phyloP scores from a whole-genome alignment of 2,113 vertebrate genomes.

The Mystacornis crossleyi region DNA sequence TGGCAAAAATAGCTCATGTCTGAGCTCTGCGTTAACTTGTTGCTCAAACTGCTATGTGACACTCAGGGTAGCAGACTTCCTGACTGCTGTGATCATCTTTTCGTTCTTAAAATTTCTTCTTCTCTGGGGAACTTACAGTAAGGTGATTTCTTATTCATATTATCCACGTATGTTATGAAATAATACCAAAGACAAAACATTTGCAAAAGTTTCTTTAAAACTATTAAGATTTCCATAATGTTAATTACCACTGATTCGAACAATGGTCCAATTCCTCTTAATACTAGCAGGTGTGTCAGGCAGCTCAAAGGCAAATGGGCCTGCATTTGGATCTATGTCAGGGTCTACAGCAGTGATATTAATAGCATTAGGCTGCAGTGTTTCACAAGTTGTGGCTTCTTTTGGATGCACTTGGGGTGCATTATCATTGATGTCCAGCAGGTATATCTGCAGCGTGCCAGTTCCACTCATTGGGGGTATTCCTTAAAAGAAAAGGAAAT shows the following conservation, averaged over 20 bases:
- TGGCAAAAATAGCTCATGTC: neutral
- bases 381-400: conserved; percentile 92
- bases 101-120: neutral
- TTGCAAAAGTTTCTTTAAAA: neutral
- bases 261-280: conserved; percentile 95
- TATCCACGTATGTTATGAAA: neutral
- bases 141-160: neutral
- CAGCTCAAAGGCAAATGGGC: conserved; percentile 94
- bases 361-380: conserved; percentile 90
- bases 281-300: conserved; percentile 83
- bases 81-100: neutral
- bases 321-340: conserved; percentile 94
- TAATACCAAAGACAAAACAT: neutral
- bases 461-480: conserved; percentile 91
- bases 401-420: conserved; percentile 91
- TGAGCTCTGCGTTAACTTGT: neutral
- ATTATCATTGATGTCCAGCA: conserved; percentile 97
- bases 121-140: neutral
- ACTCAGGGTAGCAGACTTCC: neutral
- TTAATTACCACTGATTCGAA: conserved; percentile 86
- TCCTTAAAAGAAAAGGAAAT: conserved; percentile 73
- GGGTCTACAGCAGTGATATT: conserved; percentile 95
- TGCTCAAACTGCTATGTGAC: neutral
- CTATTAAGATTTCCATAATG: neutral
- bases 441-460: conserved; percentile 90